phyloP scores from a whole-genome alignment of 2,888 invertebrate genomes.

The Lasioglossum figueresi region DNA sequence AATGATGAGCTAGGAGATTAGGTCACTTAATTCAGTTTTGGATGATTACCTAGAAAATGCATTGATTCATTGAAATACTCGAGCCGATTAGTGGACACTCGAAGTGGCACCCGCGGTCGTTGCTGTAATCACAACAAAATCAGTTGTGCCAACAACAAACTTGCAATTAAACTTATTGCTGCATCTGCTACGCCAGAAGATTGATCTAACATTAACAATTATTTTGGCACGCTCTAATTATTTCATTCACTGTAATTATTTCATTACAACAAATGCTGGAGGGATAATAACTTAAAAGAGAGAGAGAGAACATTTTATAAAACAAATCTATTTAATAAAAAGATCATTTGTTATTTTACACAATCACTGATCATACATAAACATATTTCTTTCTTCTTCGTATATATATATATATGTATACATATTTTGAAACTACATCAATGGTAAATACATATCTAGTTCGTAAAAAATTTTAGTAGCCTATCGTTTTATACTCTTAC shows the following conservation, averaged over 20 bases:
- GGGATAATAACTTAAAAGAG: conserved; percentile 40
- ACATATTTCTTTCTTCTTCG: conserved; percentile 14
- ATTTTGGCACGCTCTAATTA: conserved; percentile 29
- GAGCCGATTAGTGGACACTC: conserved; percentile 83
- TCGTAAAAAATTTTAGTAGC: conserved; percentile 28
- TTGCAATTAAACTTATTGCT: conserved; percentile 48
- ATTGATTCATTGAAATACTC: conserved; percentile 84
- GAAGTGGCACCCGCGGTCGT: conserved; percentile 82
- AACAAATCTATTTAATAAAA: conserved; percentile 53
- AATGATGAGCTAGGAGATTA: conserved; percentile 73
- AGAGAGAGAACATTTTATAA: conserved; percentile 38
- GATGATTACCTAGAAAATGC: conserved; percentile 84
- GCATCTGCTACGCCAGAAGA: conserved; percentile 12
- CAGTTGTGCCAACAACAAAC: conserved; percentile 83
- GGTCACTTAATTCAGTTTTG: conserved; percentile 82
- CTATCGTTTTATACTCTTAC: conserved; percentile 17
- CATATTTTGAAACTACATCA: conserved; percentile 34
- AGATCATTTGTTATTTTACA: conserved; percentile 52
- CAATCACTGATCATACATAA: conserved; percentile 42
- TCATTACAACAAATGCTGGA: conserved; percentile 1
- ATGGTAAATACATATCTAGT: conserved; percentile 19
- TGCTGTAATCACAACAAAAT: conserved; percentile 84
- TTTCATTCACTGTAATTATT: conserved; percentile 41
- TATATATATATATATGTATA: conserved; percentile 50
- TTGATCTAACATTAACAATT: conserved; percentile 18